Evolutionary conservation across 1,140 invertebrate genomes (phyloP), one percentile per base, ranked within the genome.

Genomic region (Colletes latitarsis): DNA sequence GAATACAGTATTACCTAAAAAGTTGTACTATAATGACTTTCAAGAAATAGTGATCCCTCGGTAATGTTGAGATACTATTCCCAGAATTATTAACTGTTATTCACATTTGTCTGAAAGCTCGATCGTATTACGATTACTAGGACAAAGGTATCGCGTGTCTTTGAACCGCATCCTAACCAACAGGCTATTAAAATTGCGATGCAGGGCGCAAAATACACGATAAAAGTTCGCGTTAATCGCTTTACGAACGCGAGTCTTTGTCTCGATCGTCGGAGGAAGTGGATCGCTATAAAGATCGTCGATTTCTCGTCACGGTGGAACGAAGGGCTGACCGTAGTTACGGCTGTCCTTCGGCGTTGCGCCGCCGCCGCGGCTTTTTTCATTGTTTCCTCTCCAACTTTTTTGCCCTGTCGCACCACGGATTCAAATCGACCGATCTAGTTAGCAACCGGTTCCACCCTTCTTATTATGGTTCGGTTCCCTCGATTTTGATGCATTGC

Each of bases 401-500:
- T 74, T 74, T 74, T 76, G 17, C 30, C 9, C 30, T 46, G 67
- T 75, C 62, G 58, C 70, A 19, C 46, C 52, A 9, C 6, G 58
- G 43, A 71, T 85, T 52, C 41, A 49, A 82, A 64, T 53, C 57
- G 77, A 71, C 49, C 71, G 75, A 79, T 85, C 84, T 82, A 85
- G 75, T 85, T 86, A 86, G 75, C 58, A 64, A 79, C 30, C 49
- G 66, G 60, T 78, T 62, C 10, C 43, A 53, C 69, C 71, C 66
- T 71, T 67, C 58, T 75, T 77, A 62, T 84, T 81, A 77, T 30
- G 46, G 46, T 15, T 19, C 57, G 73, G 62, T 73, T 69, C 58
- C 30, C 43, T 77, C 77, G 73, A 86, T 86, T 83, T 79, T 70
- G 74, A 83, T 62, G 69, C 30, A 83, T 81, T 76, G 73, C 71